Evolutionary conservation across 2,888 invertebrate species (phyloP), one percentile per base, ranked within the genome.

Genomic region (Drosophila niveifrons): DNA sequence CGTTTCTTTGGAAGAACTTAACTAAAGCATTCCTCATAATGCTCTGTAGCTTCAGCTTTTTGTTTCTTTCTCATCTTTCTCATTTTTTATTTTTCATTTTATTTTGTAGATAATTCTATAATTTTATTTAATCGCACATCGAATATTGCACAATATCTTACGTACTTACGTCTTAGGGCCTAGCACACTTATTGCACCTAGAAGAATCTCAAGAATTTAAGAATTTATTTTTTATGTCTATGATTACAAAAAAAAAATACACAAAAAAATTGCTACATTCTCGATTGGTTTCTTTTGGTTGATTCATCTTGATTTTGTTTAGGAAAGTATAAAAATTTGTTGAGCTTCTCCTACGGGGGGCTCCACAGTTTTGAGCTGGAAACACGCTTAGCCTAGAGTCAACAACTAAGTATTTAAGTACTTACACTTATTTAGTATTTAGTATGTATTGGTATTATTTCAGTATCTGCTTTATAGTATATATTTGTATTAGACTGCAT

Each of bases 1-100:
- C 88, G 88, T 88, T 88, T 79, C 69, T 87, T 88, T 88, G 90
- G 88, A 89, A 88, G 88, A 89, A 88, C 86, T 78, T 85, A 87
- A 77, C 87, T 86, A 79, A 75, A 75, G 82, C 79, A 72, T 73
- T 66, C 57, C 23, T 29, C 55, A 13, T 34, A 39, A 76, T 73
- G 73, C 61, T 59, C 6, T 10, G 10, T 34, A 2, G 11, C 10
- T 34, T 34, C 34, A 11, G 34, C 34, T 34, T 34, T 11, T 11
- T 34, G 10, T 10, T 10, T 34, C 23, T 23, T 23, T 23, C 4
- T 34, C 34, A 1, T 2, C 29, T 29, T 29, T 29, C 31, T 61
- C n/a, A n/a, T 34, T 4, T 41, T 44, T 55, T 34, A 3, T 29
- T 43, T 15, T n/a, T 10, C 10, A 18, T 52, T 52, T 2, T 13